Base-by-base conservation (phyloP, 2,797 vertebrate genomes). In the Mus caroli region DNA sequence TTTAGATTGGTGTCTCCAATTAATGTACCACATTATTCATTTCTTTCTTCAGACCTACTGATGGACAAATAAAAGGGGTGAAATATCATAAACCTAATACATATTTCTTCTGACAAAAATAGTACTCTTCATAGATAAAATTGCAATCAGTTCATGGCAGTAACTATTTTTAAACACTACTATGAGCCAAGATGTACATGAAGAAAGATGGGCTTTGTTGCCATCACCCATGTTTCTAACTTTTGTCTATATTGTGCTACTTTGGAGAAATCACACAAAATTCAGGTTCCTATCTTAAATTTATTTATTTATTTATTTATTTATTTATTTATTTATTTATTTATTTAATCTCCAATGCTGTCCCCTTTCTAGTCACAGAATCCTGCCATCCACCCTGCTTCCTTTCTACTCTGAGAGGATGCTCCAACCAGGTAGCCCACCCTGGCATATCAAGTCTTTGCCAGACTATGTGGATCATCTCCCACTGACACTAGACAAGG, bases 251-350 rank as follows among this genome's bases (percentile, higher is more conserved):
- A 37, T 40, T 78, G 46, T 60, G 11, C 15, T 82, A 3, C 60
- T 94, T 94, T 84, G 24, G 46, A 91, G 26, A 95, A 91, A 60
- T 64, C 78, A 15, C 24, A 64, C 69, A 46, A 79, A 86, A 94
- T 52, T 46, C 9, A 88, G 22, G 6, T 50, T 76, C 6, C 52
- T 87, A 62, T 54, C 9, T 64, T 82, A 77, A 43, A 31, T 64
- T 31, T 31, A 5, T 34, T 64, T 31, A 26, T 14, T 64, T 28
- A 11, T 10, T 62, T 58, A 12, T 62, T 62, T 28, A 3, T 62
- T 62, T 28, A 22, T 28, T 62, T 26, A 22, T 7, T 43, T 43
- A 43, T 43, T 43, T 43, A 43, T 43, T 43, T 43, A 43, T 43
- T 43, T 43, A 24, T 10, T n/a, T n/a, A n/a, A 64, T 28, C 60